Evolutionary conservation across 2,888 invertebrate species (phyloP).

Genomic region (Dioctria rufipes): DNA sequence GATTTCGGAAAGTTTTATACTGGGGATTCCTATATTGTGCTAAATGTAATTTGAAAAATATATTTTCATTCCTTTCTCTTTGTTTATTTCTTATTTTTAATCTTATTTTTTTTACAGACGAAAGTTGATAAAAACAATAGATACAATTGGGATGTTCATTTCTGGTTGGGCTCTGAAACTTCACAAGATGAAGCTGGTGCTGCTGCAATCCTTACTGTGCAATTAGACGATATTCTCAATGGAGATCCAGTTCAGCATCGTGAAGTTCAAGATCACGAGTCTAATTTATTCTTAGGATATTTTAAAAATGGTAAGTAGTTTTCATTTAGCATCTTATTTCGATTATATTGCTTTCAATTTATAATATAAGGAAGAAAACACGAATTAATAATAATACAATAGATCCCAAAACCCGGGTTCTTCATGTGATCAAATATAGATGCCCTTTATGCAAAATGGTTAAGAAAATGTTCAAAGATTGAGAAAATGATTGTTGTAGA

Average conservation of each 20-base stretch:
- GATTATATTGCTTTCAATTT: no score
- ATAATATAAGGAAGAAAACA: no score
- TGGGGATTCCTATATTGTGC: conserved; percentile 89
- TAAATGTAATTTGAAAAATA: conserved; percentile 77
- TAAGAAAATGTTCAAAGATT: no score
- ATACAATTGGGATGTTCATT: conserved; percentile 88
- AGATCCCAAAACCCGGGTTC: no score
- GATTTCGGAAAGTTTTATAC: conserved; percentile 88
- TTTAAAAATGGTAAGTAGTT: conserved; percentile 76
- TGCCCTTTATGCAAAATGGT: no score
- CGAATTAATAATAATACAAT: no score
- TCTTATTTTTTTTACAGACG: conserved; percentile 74
- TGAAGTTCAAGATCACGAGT: conserved; percentile 89
- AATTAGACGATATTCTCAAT: conserved; percentile 86
- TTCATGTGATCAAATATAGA: no score
- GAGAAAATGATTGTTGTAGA: no score
- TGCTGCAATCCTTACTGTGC: conserved; percentile 84
- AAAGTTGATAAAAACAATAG: conserved; percentile 76
- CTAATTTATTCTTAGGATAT: conserved; percentile 82
- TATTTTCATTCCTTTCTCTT: not conserved
- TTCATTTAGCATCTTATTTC: not conserved
- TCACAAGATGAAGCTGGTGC: conserved; percentile 84
- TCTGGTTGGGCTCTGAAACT: conserved; percentile 88
- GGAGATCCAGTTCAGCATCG: conserved; percentile 90
- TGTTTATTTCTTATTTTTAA: conserved; percentile 58